These are phyloP conservation scores for Rhinolophus sinicus DNA, from an alignment of 2,113 vertebrate species.

Conservation along the genomic window DNA sequence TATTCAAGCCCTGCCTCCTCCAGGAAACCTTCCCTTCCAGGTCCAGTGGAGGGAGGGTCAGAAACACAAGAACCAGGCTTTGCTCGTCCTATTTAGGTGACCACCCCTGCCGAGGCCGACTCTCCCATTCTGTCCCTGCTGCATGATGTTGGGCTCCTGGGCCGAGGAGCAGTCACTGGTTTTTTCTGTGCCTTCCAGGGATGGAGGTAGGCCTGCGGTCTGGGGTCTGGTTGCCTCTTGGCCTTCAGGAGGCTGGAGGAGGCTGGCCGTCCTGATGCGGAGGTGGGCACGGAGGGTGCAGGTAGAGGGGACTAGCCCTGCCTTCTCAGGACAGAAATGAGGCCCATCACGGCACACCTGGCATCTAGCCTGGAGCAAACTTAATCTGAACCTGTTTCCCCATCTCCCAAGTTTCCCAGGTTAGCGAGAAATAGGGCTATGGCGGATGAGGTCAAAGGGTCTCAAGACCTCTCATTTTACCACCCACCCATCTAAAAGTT, in stretches of 20 bases:
- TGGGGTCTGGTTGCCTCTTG: neutral
- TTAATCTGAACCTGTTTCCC: neutral
- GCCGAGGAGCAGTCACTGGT: neutral
- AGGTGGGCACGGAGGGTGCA: neutral
- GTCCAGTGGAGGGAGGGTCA: neutral
- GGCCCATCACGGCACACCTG: neutral
- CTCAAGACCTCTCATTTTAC: neutral
- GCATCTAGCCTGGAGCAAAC: neutral
- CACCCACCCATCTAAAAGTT: neutral
- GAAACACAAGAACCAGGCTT: neutral
- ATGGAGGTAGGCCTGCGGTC: neutral
- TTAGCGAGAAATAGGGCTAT: neutral
- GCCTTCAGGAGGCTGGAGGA: neutral
- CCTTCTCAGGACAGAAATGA: neutral
- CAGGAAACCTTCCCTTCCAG: neutral
- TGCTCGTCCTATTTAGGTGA: neutral
- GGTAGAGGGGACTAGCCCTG: neutral
- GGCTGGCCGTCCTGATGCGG: neutral
- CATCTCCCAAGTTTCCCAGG: neutral
- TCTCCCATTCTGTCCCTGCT: neutral
- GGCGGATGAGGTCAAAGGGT: neutral
- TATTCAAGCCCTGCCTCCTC: neutral
- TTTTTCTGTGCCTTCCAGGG: neutral
- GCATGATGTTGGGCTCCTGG: neutral
- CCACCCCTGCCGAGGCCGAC: neutral